These are phyloP conservation scores for Psilopsiagon aymara DNA, from an alignment of 2,113 vertebrate species.

Conservation along the genomic window DNA sequence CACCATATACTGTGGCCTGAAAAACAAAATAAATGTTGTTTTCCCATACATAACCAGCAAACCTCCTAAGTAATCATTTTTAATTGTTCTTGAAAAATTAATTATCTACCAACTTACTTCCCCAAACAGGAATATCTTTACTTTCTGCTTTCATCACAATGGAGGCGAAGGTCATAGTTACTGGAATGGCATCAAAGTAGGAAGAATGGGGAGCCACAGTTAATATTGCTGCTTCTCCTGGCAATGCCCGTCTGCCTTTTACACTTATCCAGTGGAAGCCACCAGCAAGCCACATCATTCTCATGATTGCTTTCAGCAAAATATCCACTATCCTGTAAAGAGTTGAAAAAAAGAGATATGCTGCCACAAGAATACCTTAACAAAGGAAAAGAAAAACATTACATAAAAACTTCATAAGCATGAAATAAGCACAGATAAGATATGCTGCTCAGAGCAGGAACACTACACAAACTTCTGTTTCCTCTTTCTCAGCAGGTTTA, in stretches of 20 bases:
- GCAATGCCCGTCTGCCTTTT: conserved; percentile 84
- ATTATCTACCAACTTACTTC: conserved; percentile 84
- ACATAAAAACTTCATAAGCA: neutral
- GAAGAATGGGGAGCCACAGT: conserved; percentile 93
- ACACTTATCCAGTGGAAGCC: conserved; percentile 93
- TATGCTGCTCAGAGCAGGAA: neutral
- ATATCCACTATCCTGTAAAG: conserved; percentile 83
- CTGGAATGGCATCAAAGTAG: conserved; percentile 95
- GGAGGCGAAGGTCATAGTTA: conserved; percentile 95
- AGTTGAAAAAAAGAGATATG: neutral
- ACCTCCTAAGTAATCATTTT: neutral
- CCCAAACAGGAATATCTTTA: conserved; percentile 94
- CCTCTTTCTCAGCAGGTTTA: neutral
- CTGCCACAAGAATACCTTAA: neutral
- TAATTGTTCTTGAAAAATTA: neutral
- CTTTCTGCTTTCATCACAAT: conserved; percentile 94
- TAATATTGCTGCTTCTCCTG: conserved; percentile 87
- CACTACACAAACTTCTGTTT: neutral
- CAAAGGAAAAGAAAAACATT: neutral
- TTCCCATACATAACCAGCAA: neutral
- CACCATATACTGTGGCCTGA: neutral
- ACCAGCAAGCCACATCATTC: conserved; percentile 94
- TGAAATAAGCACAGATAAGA: neutral
- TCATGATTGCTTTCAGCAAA: conserved; percentile 87
- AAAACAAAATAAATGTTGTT: neutral